Evolutionary conservation across 2,888 invertebrate species (phyloP).

Genomic region (Desoria tigrina): DNA sequence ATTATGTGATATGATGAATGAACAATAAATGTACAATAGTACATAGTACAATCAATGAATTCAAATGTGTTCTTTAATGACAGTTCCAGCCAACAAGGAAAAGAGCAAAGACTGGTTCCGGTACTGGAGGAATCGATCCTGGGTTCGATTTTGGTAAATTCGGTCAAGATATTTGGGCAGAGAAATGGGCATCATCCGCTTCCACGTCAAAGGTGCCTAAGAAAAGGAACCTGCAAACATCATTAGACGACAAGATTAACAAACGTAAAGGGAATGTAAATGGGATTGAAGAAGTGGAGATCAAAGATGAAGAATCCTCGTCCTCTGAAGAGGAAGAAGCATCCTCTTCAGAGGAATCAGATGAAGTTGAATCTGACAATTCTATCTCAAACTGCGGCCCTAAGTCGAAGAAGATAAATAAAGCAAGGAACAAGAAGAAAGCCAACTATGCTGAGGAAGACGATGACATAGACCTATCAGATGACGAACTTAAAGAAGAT

Average conservation of each 20-base stretch:
- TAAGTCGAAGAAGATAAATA: conserved; percentile 18
- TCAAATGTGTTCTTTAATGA: too few species aligned
- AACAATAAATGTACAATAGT: not conserved
- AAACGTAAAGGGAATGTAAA: conserved; percentile 55
- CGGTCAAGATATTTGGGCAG: conserved; percentile 76
- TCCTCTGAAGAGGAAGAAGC: conserved; percentile 58
- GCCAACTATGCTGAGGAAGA: conserved; percentile 57
- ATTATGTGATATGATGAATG: conserved; percentile 1
- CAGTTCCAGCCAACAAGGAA: conserved; percentile 84
- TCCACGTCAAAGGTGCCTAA: conserved; percentile 74
- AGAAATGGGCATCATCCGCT: conserved; percentile 76
- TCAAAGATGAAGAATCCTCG: conserved; percentile 31
- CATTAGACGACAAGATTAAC: conserved; percentile 61
- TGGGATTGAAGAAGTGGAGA: conserved; percentile 35
- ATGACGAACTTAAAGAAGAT: conserved; percentile 71
- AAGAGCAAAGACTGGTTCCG: conserved; percentile 60
- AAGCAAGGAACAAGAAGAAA: conserved; percentile 16
- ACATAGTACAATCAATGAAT: not conserved
- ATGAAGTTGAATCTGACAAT: conserved; percentile 61
- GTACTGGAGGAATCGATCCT: conserved; percentile 74
- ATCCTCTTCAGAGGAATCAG: conserved; percentile 58
- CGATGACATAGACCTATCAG: conserved; percentile 70
- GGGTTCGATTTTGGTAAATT: conserved; percentile 78
- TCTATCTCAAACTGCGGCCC: conserved; percentile 35
- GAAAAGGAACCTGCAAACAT: conserved; percentile 79